These are phyloP conservation scores for Tetramorium alpestre DNA, from an alignment of 1,140 invertebrate species.

Conservation along the genomic window DNA sequence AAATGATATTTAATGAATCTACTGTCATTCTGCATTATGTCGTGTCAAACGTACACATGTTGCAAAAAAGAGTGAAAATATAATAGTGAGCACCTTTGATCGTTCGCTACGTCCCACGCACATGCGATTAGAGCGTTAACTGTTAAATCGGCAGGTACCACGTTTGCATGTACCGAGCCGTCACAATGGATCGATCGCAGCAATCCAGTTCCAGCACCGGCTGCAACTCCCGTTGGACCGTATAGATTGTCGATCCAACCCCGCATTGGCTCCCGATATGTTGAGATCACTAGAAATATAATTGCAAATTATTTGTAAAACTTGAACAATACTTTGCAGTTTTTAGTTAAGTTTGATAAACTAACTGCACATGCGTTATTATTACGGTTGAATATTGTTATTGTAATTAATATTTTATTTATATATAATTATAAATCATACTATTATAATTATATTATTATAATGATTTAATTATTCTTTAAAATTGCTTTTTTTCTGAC, in stretches of 20 bases:
- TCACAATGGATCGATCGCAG: constrained; percentile 90
- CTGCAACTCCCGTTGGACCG: constrained; percentile 93
- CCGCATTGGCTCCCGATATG: constrained; percentile 85
- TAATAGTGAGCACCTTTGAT: constrained; percentile 69
- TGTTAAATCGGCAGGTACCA: constrained; percentile 94
- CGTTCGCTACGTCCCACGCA: constrained; percentile 89
- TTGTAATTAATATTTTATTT: not conserved
- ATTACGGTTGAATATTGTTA: not conserved
- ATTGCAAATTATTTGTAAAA: not conserved
- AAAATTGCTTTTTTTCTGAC: not conserved
- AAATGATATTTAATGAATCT: not conserved
- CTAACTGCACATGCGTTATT: not conserved
- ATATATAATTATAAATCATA: not conserved
- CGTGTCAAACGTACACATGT: not conserved
- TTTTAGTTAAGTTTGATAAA: not conserved
- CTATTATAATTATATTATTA: not conserved
- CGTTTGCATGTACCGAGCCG: constrained; percentile 88
- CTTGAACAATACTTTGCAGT: not conserved
- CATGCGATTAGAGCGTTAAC: constrained; percentile 92
- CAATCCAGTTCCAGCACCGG: constrained; percentile 91
- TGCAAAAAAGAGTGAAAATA: not conserved
- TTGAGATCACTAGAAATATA: constrained; percentile 84
- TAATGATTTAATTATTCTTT: not conserved
- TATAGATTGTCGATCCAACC: constrained; percentile 97
- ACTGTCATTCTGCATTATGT: not conserved